Conservation (phyloP, 2,888 invertebrate species). For the Eupeodes luniger region DNA sequence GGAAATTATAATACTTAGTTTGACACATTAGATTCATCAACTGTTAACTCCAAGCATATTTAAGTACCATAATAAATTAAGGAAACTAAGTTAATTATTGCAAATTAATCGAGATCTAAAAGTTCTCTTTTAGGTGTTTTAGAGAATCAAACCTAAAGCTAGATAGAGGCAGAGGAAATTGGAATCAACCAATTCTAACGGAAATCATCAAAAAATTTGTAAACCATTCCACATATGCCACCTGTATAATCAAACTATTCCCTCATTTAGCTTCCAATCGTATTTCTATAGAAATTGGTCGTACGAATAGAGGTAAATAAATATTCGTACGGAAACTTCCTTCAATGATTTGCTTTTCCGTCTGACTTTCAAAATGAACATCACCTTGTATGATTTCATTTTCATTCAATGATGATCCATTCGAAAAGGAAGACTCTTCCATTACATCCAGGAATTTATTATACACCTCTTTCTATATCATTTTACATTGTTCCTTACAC, state of each 20-base stretch:
- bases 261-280: background rate
- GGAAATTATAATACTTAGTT: too few relatives aligned
- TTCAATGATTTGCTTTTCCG: conserved; percentile 9
- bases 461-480: too few relatives aligned
- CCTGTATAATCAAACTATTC: background rate
- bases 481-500: too few relatives aligned
- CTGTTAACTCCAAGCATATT: too few relatives aligned
- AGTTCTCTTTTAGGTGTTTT: background rate
- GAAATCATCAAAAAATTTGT: conserved; percentile 24
- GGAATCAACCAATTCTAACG: conserved; percentile 14
- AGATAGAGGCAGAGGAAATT: too few relatives aligned
- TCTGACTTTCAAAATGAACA: conserved; percentile 6
- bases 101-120: conserved; percentile 4
- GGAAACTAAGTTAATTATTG: conserved; percentile 35
- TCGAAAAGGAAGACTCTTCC: background rate
- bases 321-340: background rate
- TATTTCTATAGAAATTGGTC: background rate
- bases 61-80: background rate
- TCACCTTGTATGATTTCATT: background rate
- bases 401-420: conserved; percentile 28
- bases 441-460: conserved; percentile 1
- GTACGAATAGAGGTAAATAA: too few relatives aligned
- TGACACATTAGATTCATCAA: too few relatives aligned
- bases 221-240: background rate
- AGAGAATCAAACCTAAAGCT: background rate